Percentiles rank a stretch among this genome's conserved stretches.
Evolutionary conservation across 2,797 vertebrate species (phyloP).

Genomic region (Decapterus maruadsi): DNA sequence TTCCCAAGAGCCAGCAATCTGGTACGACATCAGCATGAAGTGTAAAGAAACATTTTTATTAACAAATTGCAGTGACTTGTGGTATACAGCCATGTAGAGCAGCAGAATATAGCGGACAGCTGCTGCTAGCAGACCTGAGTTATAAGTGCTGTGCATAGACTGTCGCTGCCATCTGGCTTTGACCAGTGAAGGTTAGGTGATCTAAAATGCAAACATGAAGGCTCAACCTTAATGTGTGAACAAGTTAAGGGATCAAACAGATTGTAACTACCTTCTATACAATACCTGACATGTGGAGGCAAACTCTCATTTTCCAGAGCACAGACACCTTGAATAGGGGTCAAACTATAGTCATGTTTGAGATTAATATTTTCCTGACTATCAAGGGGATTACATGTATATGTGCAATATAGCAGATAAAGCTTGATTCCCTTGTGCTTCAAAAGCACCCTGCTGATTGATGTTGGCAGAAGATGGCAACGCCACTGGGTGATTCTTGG

Average conservation of each 20-base stretch:
- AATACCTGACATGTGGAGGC: conserved; percentile 9
- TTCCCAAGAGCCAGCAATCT: conserved; percentile 75
- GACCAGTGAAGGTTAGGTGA: conserved; percentile 66
- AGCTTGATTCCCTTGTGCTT: conserved; percentile 20
- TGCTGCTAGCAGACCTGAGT: conserved; percentile 77
- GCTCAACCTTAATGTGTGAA: conserved; percentile 35
- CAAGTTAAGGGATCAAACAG: conserved; percentile 44
- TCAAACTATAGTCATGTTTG: conserved; percentile 11
- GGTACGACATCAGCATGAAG: conserved; percentile 52
- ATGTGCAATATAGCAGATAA: conserved; percentile 6
- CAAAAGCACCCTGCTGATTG: conserved; percentile 69
- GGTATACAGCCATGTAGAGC: conserved; percentile 66
- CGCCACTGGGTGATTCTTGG: conserved; percentile 66
- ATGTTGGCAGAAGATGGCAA: conserved; percentile 67
- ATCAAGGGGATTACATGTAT: neutral
- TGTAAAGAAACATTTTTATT: conserved; percentile 69
- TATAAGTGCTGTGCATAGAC: conserved; percentile 73
- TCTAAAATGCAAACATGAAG: conserved; percentile 54
- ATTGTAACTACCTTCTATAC: conserved; percentile 15
- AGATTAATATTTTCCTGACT: conserved; percentile 4
- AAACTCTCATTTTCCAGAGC: conserved; percentile 13
- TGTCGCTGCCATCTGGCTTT: conserved; percentile 77
- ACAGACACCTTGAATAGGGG: conserved; percentile 17
- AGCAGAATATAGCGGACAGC: conserved; percentile 70
- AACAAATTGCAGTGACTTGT: conserved; percentile 68